These are phyloP conservation scores for Rousettus madagascariensis DNA, from an alignment of 2,797 vertebrate genomes.

Conservation along the genomic window DNA sequence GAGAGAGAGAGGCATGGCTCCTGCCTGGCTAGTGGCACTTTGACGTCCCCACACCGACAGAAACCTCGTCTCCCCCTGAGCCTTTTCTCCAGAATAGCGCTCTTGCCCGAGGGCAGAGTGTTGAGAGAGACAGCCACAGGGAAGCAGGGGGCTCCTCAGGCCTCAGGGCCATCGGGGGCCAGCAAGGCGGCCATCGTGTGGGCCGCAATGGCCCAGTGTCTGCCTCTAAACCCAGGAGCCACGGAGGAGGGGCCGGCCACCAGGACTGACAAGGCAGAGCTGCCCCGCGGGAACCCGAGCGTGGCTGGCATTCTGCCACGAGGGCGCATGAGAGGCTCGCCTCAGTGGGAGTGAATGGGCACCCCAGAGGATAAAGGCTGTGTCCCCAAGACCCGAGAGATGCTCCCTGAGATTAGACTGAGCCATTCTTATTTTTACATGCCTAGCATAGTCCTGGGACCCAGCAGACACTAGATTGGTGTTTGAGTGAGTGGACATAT, in stretches of 20 bases:
- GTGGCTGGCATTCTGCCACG: fast-evolving
- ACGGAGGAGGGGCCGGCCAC: background rate
- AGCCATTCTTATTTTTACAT: fast-evolving
- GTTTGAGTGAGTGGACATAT: background rate
- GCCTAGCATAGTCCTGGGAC: background rate
- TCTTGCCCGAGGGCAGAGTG: fast-evolving
- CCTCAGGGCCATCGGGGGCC: background rate
- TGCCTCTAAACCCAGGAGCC: background rate
- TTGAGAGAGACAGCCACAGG: background rate
- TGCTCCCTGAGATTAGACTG: background rate
- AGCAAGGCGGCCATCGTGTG: background rate
- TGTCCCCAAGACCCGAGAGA: too few species aligned
- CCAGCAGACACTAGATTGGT: fast-evolving
- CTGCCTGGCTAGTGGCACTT: background rate
- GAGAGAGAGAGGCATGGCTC: background rate
- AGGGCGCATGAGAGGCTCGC: fast-evolving
- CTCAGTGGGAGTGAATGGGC: too few species aligned
- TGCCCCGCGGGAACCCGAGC: fast-evolving
- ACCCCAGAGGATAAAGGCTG: background rate
- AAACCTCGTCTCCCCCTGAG: background rate
- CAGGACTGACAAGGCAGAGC: background rate
- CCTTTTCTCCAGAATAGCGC: background rate
- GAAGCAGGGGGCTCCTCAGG: background rate
- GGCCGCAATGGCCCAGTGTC: background rate
- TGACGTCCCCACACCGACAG: background rate